Evolutionary conservation across 2,113 vertebrate species (phyloP), one percentile per base, ranked within the genome.

Genomic region (Cryptomyrus ogoouensis): DNA sequence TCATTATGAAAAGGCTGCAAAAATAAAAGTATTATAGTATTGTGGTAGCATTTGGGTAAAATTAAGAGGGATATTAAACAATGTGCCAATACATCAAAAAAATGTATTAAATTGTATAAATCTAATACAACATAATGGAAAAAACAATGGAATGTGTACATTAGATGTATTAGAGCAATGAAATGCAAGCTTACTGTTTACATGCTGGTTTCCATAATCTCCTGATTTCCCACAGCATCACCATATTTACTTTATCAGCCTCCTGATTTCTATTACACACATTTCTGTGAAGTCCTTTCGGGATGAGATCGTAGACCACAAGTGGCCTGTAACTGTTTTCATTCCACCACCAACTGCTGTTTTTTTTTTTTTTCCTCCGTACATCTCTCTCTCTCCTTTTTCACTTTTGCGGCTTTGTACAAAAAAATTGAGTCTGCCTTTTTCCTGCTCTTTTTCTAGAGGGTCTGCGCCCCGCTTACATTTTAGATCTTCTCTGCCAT

Each of bases 41-140:
- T n/a, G 15, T 80, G 74, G 74, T 80, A 42, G 35, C 35, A 42
- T 80, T 31, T 80, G 74, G 74, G 35, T 80, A 42, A 80, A 80
- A 80, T 80, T 80, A 80, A 42, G 74, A 80, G 39, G 35, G 17
- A 80, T 80, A 80, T 80, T 80, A 80, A 80, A 80, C 74, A 80
- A 42, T 80, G 35, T 80, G 74, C 35, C 35, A 80, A 80, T 80
- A 80, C 74, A 80, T 80, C 74, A 80, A 80, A 80, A 46, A 62
- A 35, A 80, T 80, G 74, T 42, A 80, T 80, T 80, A 80, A 80
- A 80, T 80, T 80, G 74, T 42, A 80, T 80, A 42, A 80, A 39
- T 80, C 35, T 80, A 80, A 80, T 35, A 42, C 31, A 80, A 19
- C 35, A 19, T 39, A 80, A 80, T 80, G 31, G 74, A 80, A 42